A percentile compares a stretch with the other conserved stretches of the same genome.
phyloP scores from a whole-genome alignment of 1,140 invertebrate species.

The Drosophila bocki region DNA sequence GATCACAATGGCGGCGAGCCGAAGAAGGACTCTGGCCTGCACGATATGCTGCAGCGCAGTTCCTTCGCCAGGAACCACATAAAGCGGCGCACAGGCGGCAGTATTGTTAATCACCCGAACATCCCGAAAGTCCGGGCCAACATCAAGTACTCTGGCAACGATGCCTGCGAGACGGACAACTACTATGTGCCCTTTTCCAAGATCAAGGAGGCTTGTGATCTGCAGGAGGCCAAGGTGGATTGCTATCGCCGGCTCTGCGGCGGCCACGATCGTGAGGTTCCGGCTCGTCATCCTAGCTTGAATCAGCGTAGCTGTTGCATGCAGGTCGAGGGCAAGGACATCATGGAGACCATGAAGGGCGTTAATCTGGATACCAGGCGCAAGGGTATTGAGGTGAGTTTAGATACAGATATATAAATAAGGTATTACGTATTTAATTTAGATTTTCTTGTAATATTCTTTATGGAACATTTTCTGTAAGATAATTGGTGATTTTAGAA shows the following conservation, averaged over 20 bases:
- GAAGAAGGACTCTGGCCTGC: constrained; percentile 33
- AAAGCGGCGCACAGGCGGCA: constrained; percentile 69
- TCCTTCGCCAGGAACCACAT: constrained; percentile 74
- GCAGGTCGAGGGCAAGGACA: constrained; percentile 74
- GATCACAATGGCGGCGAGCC: constrained; percentile 48
- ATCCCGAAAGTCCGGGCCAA: constrained; percentile 80
- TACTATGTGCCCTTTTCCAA: constrained; percentile 78
- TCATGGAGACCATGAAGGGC: constrained; percentile 75
- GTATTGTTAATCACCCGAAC: constrained; percentile 73
- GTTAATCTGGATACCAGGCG: constrained; percentile 70
- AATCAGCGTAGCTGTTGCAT: constrained; percentile 68
- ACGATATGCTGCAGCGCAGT: constrained; percentile 70
- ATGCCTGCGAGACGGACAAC: constrained; percentile 65
- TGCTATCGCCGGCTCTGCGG: constrained; percentile 66
- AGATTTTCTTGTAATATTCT: no score
- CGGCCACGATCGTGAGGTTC: constrained; percentile 30
- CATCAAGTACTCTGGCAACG: constrained; percentile 81
- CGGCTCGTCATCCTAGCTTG: constrained; percentile 20
- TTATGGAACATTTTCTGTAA: no score
- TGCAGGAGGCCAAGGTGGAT: constrained; percentile 63
- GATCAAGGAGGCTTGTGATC: constrained; percentile 68
- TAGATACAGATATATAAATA: neutral
- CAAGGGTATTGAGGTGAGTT: constrained; percentile 81
- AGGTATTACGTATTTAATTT: no score
- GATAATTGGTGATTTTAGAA: no score